A percentile compares a stretch with the other conserved stretches of the same genome.
phyloP scores from a whole-genome alignment of 2,888 invertebrate genomes.

The Parasteatoda lunata region DNA sequence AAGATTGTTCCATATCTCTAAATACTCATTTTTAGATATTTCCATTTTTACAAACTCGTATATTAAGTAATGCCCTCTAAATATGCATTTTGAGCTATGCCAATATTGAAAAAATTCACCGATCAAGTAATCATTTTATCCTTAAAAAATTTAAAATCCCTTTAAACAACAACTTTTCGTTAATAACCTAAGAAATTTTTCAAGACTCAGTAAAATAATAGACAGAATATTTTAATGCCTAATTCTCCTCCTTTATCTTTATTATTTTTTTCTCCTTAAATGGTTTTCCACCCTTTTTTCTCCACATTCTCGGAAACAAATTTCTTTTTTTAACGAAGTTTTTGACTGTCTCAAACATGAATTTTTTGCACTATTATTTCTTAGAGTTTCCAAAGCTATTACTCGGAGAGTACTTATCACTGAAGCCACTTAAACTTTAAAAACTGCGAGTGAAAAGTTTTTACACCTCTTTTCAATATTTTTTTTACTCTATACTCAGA shows the following conservation, averaged over 20 bases:
- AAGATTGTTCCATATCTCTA: too few species aligned
- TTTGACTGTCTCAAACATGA: constrained; percentile 16
- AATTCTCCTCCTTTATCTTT: constrained; percentile 33
- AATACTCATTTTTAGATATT: too few species aligned
- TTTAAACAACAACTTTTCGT: constrained; percentile 58
- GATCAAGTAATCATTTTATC: background rate
- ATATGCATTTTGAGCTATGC: too few species aligned
- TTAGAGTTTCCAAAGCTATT: constrained; percentile 47
- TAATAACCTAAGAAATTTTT: constrained; percentile 63
- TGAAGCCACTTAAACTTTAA: constrained; percentile 64
- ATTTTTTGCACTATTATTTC: constrained; percentile 37
- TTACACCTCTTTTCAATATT: constrained; percentile 1
- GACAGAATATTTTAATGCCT: constrained; percentile 67
- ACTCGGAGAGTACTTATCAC: constrained; percentile 59
- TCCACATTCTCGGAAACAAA: constrained; percentile 18
- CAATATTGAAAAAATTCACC: too few species aligned
- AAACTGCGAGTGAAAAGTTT: constrained; percentile 37
- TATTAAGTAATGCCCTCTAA: too few species aligned
- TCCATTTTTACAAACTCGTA: too few species aligned
- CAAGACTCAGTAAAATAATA: constrained; percentile 62
- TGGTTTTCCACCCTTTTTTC: constrained; percentile 27
- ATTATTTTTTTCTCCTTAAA: constrained; percentile 17
- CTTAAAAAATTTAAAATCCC: constrained; percentile 37
- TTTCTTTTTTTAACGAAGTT: constrained; percentile 18
- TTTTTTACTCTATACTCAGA: constrained; percentile 27